Base-by-base conservation (phyloP, 1,140 invertebrate genomes). In the Galleria mellonella region DNA sequence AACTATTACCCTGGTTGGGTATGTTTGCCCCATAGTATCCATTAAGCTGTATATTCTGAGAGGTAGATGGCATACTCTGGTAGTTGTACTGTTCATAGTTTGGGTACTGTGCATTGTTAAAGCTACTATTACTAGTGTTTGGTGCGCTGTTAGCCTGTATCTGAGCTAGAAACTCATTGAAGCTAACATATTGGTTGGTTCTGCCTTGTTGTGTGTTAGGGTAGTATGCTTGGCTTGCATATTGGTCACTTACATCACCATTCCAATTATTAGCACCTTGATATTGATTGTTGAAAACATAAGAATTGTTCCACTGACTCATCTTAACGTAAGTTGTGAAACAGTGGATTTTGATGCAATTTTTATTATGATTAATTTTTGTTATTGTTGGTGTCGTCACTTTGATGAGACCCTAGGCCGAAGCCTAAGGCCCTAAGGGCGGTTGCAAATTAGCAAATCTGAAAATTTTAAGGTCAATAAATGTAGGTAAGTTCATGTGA, bases 271-370 rank as follows among this genome's bases (percentile, higher is more conserved):
- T 69, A 30, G 63, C 48, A 37, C 55, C 47, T 54, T 78, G 77
- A 33, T 78, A 76, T 38, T 79, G 75, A 49, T 67, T 71, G 45
- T 77, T 73, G 44, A 76, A 79, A 50, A 48, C 51, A 55, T 78
- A 82, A 15, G 75, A 63, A 38, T 75, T 81, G 46, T 82, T 84
- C 81, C 81, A 84, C 56, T 83, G 72, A 51, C 77, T 78, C 81
- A 84, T 84, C 32, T 35, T 60, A 42, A 40, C 47, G 48, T 72
- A 64, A 70, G 51, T 78, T 71, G 57, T 69, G 70, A 72, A 79
- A 79, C 67, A 11, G 36, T 37, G 35, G 43, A 37, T 47, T 28
- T 36, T 33, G 32, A 32, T 8, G 36, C 38, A 37, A 14, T 45
- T 35, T 13, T 9, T 23, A 23, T 17, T 17, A 11, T 14, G 9